Percentiles rank a stretch among this genome's conserved stretches.
phyloP scores from a whole-genome alignment of 1,140 invertebrate genomes.

The Zaprionus capensis region DNA sequence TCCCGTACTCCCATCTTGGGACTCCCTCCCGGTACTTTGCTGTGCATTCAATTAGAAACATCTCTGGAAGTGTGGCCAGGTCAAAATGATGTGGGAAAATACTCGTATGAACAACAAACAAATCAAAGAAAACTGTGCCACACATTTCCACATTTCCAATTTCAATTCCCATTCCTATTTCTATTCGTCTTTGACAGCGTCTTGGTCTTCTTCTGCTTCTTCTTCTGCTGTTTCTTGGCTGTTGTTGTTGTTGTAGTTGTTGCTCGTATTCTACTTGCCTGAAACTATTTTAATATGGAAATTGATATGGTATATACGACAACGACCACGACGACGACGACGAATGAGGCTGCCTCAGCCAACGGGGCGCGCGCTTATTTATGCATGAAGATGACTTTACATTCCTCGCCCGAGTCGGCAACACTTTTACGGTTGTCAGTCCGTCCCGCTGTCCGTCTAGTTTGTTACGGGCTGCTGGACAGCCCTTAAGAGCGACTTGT shows the following conservation, averaged over 20 bases:
- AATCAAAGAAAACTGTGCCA: conserved; percentile 62
- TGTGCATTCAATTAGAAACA: conserved; percentile 78
- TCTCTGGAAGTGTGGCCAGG: conserved; percentile 36
- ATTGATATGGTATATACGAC: conserved; percentile 67
- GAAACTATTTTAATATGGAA: conserved; percentile 77
- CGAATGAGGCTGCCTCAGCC: conserved; percentile 11
- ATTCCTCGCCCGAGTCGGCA: conserved; percentile 65
- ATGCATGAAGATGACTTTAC: conserved; percentile 82
- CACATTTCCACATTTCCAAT: conserved; percentile 11
- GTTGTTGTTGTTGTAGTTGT: too few relatives aligned
- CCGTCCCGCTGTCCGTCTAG: conserved; percentile 46
- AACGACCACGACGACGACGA: background rate
- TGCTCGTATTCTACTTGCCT: conserved; percentile 26
- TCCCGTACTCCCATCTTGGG: background rate
- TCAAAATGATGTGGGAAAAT: conserved; percentile 76
- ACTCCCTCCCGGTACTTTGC: background rate
- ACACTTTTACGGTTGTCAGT: conserved; percentile 80
- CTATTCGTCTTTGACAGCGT: conserved; percentile 1
- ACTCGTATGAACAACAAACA: conserved; percentile 39
- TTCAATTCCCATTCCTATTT: conserved; percentile 9
- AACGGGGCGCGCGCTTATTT: conserved; percentile 61
- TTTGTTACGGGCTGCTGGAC: conserved; percentile 75
- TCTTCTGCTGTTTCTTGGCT: background rate
- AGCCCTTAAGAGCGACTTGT: conserved; percentile 42
- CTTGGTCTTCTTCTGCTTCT: background rate